Conservation (phyloP, 2,888 invertebrate species). For the Eustalomyia histrio region DNA sequence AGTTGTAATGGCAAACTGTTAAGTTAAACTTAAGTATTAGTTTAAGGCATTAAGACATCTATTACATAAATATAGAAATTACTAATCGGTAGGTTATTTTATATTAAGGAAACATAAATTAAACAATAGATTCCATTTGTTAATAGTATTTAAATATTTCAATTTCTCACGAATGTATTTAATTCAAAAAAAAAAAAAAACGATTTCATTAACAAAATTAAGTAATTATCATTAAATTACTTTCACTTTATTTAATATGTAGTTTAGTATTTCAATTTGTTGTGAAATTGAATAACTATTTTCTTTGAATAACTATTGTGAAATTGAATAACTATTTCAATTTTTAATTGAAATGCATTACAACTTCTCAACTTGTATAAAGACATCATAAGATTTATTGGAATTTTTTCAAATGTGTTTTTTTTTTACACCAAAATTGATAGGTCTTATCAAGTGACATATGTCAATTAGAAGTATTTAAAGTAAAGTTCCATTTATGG, state of each 20-base stretch:
- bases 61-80: slow-evolving; percentile 17
- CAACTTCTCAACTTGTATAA: neutral
- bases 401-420: neutral
- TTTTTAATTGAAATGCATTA: neutral
- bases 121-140: slow-evolving; percentile 1
- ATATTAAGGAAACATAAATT: neutral
- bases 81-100: neutral
- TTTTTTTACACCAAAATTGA: neutral
- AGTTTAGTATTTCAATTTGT: neutral
- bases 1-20: slow-evolving; percentile 39
- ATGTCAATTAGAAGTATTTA: neutral
- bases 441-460: neutral
- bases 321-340: no score
- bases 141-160: neutral
- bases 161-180: slow-evolving; percentile 32
- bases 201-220: slow-evolving; percentile 9
- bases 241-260: slow-evolving; percentile 16
- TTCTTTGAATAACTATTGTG: no score
- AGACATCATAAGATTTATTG: neutral
- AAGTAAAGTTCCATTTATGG: neutral
- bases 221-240: slow-evolving; percentile 31
- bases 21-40: slow-evolving; percentile 26
- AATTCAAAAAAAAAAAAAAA: neutral
- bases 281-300: no score
- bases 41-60: slow-evolving; percentile 40